Percentiles rank a stretch among this genome's conserved stretches.
phyloP scores from a whole-genome alignment of 2,797 vertebrate genomes.

The Oceanodroma leucorhoa region DNA sequence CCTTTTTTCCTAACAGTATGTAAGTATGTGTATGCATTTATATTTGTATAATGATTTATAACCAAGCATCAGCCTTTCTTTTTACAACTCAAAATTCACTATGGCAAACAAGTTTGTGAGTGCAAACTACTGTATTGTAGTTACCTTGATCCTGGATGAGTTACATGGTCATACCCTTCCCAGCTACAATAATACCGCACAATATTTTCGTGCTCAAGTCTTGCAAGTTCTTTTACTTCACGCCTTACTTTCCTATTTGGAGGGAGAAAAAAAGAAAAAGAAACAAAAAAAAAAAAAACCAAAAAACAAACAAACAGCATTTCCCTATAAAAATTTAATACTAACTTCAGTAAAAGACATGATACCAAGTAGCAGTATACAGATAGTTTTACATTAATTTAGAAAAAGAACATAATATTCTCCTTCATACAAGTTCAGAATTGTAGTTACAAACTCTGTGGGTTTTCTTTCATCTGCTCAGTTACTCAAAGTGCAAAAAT shows the following conservation, averaged over 20 bases:
- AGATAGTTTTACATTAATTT: neutral
- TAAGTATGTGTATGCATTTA: neutral
- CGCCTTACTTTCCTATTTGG: constrained; percentile 34
- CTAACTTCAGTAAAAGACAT: neutral
- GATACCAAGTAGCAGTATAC: neutral
- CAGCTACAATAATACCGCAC: constrained; percentile 64
- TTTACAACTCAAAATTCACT: neutral
- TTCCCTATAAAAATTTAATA: neutral
- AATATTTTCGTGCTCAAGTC: constrained; percentile 60
- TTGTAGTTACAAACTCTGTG: neutral
- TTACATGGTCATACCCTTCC: neutral
- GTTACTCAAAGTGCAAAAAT: neutral
- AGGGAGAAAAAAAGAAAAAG: neutral
- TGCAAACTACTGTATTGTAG: neutral
- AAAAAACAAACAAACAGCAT: neutral
- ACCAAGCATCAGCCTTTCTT: neutral
- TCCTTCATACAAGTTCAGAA: neutral
- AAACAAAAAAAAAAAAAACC: no score
- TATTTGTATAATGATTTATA: neutral
- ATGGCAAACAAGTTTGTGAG: neutral
- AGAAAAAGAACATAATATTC: neutral
- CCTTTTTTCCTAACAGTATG: neutral
- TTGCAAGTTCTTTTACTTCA: constrained; percentile 64
- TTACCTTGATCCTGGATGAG: constrained; percentile 4
- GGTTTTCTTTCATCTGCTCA: neutral